phyloP scores from a whole-genome alignment of 2,888 invertebrate genomes.

The Nowickia ferox region DNA sequence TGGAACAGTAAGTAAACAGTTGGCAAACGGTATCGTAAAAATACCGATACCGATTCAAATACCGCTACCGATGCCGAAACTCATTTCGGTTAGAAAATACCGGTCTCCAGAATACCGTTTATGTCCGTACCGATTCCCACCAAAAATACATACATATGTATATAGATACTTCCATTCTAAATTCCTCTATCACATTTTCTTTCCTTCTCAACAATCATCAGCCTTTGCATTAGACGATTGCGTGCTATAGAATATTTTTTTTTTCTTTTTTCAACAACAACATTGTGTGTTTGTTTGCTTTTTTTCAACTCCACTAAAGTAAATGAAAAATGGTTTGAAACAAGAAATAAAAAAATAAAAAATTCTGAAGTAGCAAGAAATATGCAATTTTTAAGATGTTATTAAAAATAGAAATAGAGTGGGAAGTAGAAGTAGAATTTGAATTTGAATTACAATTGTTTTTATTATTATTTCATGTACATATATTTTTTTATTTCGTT shows the following conservation, averaged over 20 bases:
- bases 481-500: neutral
- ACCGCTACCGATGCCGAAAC: too few species aligned
- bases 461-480: constrained; percentile 50
- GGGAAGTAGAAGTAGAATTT: constrained; percentile 51
- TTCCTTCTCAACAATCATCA: neutral
- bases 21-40: too few species aligned
- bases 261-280: neutral
- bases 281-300: neutral
- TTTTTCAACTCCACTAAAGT: constrained; percentile 5
- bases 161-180: neutral
- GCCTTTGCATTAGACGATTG: neutral
- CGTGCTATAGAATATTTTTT: constrained; percentile 5
- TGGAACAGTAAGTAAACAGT: too few species aligned
- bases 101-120: too few species aligned
- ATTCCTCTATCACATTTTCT: neutral
- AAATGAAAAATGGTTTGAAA: constrained; percentile 36
- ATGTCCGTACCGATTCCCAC: too few species aligned
- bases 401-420: constrained; percentile 49
- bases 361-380: constrained; percentile 13
- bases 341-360: constrained; percentile 1
- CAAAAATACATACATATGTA: too few species aligned
- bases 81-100: too few species aligned
- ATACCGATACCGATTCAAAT: too few species aligned
- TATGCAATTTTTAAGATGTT: constrained; percentile 50
- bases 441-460: constrained; percentile 64